These are phyloP conservation scores for Xanthorhoe spadicearia DNA, from an alignment of 2,888 invertebrate species.

Conservation along the genomic window DNA sequence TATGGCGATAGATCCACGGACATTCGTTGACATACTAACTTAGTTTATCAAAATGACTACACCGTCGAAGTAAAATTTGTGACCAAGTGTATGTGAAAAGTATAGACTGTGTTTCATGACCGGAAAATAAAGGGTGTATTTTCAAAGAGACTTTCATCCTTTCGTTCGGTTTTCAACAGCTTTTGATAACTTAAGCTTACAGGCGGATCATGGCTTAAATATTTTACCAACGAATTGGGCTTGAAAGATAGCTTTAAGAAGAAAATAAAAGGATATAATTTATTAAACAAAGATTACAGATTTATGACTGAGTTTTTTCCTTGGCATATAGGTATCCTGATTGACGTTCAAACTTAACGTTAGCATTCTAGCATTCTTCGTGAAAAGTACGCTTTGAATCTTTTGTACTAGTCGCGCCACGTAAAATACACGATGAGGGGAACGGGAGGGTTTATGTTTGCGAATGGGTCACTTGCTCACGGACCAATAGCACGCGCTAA, in stretches of 20 bases:
- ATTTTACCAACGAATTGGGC: background rate
- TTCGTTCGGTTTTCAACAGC: constrained; percentile 16
- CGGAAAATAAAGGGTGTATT: constrained; percentile 23
- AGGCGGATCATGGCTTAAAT: background rate
- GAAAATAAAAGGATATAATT: background rate
- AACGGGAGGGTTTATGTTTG: no score
- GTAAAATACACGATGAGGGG: no score
- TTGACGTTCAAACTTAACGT: no score
- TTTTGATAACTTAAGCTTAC: constrained; percentile 11
- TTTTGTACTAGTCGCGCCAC: no score
- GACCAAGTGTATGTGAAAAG: background rate
- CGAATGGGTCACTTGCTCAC: no score
- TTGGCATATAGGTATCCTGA: no score
- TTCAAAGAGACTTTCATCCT: constrained; percentile 5
- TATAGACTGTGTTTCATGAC: constrained; percentile 14
- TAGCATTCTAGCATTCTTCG: no score
- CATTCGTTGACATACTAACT: no score
- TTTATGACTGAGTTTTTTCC: background rate
- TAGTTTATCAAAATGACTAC: background rate
- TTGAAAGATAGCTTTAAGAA: background rate
- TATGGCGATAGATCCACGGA: no score
- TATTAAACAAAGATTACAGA: no score
- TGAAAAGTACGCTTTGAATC: no score
- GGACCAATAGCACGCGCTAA: no score
- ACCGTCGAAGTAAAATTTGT: background rate